A percentile compares a stretch with the other conserved stretches of the same genome.
These are phyloP conservation scores for Apodemus speciosus DNA, from an alignment of 2,113 vertebrate genomes.

Conservation along the genomic window DNA sequence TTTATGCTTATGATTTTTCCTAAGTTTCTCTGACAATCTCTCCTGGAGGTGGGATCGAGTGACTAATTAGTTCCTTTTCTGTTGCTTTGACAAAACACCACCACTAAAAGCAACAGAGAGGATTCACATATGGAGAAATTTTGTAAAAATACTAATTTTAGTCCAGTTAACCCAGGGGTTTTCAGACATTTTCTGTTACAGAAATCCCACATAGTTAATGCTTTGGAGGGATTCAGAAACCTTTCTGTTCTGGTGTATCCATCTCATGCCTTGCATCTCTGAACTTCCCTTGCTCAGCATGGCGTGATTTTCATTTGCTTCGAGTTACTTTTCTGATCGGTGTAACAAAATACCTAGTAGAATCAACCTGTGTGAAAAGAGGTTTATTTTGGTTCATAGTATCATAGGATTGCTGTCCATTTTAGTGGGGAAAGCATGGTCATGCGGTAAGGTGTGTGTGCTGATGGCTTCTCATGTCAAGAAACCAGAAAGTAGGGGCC, in stretches of 20 bases:
- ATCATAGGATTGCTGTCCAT: neutral
- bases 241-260: neutral
- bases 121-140: neutral
- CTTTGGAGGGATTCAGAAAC: neutral
- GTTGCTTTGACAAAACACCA: neutral
- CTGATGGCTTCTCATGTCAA: neutral
- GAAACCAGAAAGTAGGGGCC: too few species aligned
- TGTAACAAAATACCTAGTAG: neutral
- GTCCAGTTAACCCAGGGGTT: neutral
- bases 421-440: neutral
- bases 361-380: neutral
- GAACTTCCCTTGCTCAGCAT: neutral
- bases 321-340: neutral
- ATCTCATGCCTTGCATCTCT: neutral
- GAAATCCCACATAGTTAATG: neutral
- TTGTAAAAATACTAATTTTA: neutral
- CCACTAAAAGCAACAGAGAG: neutral
- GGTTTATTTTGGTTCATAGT: too few species aligned
- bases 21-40: neutral
- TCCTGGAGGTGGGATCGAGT: neutral
- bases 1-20: neutral
- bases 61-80: too few species aligned
- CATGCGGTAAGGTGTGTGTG: neutral
- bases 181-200: too few species aligned
- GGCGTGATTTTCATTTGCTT: neutral